phyloP scores from a whole-genome alignment of 1,140 invertebrate species.

The Arion vulgaris region DNA sequence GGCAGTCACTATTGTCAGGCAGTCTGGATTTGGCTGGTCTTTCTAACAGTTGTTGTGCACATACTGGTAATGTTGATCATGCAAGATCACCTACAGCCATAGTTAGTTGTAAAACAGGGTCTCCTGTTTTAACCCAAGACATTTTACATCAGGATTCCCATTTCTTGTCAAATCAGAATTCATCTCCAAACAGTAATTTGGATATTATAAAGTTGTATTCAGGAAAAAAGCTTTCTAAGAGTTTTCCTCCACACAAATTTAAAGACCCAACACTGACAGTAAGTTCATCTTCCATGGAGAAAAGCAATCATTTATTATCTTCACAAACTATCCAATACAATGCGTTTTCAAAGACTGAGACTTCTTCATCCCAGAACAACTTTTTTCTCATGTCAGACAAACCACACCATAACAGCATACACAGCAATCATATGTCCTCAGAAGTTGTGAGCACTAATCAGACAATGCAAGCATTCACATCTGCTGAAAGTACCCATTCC shows the following conservation, averaged over 20 bases:
- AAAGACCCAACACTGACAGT: not conserved
- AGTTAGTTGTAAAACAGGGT: not conserved
- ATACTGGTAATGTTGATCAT: too few relatives aligned
- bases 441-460: not conserved
- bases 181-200: not conserved
- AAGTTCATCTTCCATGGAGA: not conserved
- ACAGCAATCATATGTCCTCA: not conserved
- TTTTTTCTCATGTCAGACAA: not conserved
- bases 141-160: not conserved
- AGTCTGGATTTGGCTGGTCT: conserved; percentile 33
- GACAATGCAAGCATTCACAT: not conserved
- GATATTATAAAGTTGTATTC: not conserved
- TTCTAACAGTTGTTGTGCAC: not conserved
- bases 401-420: not conserved
- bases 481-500: not conserved
- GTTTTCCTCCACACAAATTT: not conserved
- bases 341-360: not conserved
- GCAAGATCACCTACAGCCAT: too few relatives aligned
- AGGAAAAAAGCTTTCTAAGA: not conserved
- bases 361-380: not conserved
- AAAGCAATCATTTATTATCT: not conserved
- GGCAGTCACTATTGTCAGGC: conserved; percentile 35
- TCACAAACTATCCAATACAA: not conserved
- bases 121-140: not conserved
- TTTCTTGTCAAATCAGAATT: not conserved